Percentiles rank a stretch among this genome's conserved stretches.
These are phyloP conservation scores for Trogon surrucura DNA, from an alignment of 2,113 vertebrate genomes.

Conservation along the genomic window DNA sequence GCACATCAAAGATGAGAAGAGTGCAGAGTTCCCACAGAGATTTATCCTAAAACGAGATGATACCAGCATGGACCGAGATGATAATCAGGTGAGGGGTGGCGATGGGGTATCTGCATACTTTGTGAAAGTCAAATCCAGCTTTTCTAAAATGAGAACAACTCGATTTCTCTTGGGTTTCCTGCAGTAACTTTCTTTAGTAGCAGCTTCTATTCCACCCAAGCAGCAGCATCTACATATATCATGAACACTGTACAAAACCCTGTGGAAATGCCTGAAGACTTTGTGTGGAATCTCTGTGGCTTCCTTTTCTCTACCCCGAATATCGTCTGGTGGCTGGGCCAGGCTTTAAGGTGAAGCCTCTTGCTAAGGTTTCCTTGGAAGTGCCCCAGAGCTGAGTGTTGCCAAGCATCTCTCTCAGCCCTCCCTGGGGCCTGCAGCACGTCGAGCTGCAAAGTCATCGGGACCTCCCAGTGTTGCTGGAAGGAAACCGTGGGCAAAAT, in stretches of 20 bases:
- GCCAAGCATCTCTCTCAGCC: background rate
- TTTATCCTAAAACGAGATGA: conserved; percentile 98
- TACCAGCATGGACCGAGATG: conserved; percentile 96
- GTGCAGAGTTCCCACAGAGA: conserved; percentile 94
- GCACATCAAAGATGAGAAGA: conserved; percentile 98
- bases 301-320: background rate
- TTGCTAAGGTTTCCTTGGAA: background rate
- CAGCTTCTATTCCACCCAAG: background rate
- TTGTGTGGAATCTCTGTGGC: background rate
- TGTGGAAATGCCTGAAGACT: background rate
- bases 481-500: background rate
- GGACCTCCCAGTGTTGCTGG: background rate
- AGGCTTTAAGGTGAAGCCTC: background rate
- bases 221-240: background rate
- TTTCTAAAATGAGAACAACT: background rate
- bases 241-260: background rate
- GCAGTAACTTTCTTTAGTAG: background rate
- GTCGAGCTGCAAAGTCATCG: background rate
- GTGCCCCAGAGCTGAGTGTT: background rate
- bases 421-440: rapidly evolving
- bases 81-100: conserved; percentile 89
- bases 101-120: background rate
- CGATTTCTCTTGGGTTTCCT: background rate
- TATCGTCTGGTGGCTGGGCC: background rate
- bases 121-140: background rate